phyloP scores from a whole-genome alignment of 2,797 vertebrate species.

The Lycodopsis pacificus region DNA sequence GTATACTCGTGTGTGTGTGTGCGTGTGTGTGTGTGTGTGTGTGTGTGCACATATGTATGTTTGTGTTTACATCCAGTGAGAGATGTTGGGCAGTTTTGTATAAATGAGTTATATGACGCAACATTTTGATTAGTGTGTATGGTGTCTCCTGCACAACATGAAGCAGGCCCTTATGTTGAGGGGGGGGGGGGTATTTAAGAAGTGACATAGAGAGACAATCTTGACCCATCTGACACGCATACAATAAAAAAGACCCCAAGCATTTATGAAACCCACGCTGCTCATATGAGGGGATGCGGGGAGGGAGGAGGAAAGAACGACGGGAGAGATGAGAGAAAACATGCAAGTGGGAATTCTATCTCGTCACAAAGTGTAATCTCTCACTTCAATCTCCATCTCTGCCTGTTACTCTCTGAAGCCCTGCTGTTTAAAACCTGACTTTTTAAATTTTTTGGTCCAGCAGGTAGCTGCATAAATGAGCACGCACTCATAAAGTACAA shows the following conservation, averaged over 20 bases:
- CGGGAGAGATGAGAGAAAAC: constrained; percentile 63
- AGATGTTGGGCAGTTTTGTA: constrained; percentile 42
- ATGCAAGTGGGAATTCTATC: constrained; percentile 69
- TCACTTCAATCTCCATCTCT: constrained; percentile 72
- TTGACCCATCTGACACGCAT: constrained; percentile 29
- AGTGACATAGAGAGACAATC: constrained; percentile 50
- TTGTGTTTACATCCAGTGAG: constrained; percentile 42
- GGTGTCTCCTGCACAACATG: constrained; percentile 36
- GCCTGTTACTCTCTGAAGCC: constrained; percentile 61
- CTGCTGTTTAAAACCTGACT: constrained; percentile 53
- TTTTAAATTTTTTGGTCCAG: constrained; percentile 40
- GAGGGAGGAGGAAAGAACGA: constrained; percentile 26
- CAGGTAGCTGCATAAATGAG: constrained; percentile 47
- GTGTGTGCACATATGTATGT: not conserved
- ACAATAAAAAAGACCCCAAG: constrained; percentile 17
- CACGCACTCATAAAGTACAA: constrained; percentile 20
- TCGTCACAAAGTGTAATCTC: constrained; percentile 76
- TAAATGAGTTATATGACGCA: constrained; percentile 52
- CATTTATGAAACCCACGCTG: constrained; percentile 41
- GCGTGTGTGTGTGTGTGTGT: not conserved
- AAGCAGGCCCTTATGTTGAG: constrained; percentile 23
- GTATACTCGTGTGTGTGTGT: constrained; percentile 1
- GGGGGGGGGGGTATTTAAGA: constrained; percentile 14
- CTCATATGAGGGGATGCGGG: constrained; percentile 45
- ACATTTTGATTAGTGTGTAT: constrained; percentile 54